Evolutionary conservation across 1,140 invertebrate genomes (phyloP).

Genomic region (Scaptomyza pallida): DNA sequence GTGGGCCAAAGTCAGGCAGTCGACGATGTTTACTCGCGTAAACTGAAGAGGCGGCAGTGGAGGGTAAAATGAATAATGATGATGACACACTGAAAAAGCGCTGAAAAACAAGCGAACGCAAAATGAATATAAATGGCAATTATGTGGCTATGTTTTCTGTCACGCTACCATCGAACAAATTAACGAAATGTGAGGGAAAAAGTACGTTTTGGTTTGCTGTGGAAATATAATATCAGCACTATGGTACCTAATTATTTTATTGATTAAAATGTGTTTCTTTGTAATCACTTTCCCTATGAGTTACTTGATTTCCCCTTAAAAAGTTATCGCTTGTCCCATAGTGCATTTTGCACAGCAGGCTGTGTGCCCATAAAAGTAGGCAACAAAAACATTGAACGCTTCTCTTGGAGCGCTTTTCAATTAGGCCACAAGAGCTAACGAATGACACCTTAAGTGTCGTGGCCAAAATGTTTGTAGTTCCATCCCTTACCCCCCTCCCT

Average conservation of each 20-base stretch:
- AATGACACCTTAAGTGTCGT: constrained; percentile 66
- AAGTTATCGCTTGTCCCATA: no score
- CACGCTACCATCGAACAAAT: no score
- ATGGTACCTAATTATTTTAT: no score
- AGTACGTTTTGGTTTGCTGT: no score
- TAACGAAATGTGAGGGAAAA: no score
- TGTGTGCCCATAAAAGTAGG: constrained; percentile 48
- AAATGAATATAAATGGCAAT: constrained; percentile 82
- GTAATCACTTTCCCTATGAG: no score
- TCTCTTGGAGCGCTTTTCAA: constrained; percentile 60
- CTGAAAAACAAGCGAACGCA: constrained; percentile 55
- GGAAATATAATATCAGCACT: no score
- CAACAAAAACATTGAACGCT: constrained; percentile 39
- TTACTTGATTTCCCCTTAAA: no score
- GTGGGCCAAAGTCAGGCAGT: constrained; percentile 54
- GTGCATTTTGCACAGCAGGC: constrained; percentile 28
- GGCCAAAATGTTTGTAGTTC: constrained; percentile 13
- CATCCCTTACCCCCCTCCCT: not conserved
- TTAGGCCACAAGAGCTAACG: constrained; percentile 61
- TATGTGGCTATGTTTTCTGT: constrained; percentile 42
- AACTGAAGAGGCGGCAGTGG: not conserved
- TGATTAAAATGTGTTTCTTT: no score
- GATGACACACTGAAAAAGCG: constrained; percentile 67
- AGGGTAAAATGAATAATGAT: constrained; percentile 76
- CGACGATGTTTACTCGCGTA: constrained; percentile 36